Percentiles rank a stretch among this genome's conserved stretches.
Evolutionary conservation across 2,797 vertebrate species (phyloP).

Genomic region (Gobionotothen gibberifrons): DNA sequence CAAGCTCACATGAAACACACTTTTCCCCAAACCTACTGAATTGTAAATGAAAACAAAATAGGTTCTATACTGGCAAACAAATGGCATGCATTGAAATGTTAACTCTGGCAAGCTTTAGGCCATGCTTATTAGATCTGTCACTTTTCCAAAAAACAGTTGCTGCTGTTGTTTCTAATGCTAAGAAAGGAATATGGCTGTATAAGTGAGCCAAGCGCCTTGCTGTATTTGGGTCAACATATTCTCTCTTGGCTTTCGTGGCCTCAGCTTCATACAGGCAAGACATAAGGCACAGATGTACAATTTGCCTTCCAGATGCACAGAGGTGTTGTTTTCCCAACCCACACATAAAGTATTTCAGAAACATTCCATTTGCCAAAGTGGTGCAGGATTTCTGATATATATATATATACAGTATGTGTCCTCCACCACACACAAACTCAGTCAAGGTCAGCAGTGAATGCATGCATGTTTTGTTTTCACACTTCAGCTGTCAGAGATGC

Average conservation of each 20-base stretch:
- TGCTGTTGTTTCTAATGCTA: not conserved
- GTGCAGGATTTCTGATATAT: conserved; percentile 24
- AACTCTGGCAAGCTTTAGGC: conserved; percentile 47
- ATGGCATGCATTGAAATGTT: conserved; percentile 54
- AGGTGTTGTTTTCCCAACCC: not conserved
- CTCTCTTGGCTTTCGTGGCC: conserved; percentile 20
- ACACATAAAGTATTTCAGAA: conserved; percentile 7
- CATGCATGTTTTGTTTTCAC: not conserved
- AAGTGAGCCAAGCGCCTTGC: not conserved
- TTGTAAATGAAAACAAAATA: conserved; percentile 62
- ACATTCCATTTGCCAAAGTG: conserved; percentile 7
- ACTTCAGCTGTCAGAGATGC: not conserved
- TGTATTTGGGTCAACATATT: conserved; percentile 29
- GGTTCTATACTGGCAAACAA: conserved; percentile 32
- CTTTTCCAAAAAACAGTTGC: conserved; percentile 39
- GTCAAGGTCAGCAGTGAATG: conserved; percentile 34
- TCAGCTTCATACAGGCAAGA: conserved; percentile 2
- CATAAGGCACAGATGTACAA: conserved; percentile 12
- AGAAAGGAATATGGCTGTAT: not conserved
- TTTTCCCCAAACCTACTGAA: conserved; percentile 37
- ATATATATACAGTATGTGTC: not conserved
- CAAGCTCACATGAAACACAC: conserved; percentile 40
- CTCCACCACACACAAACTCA: conserved; percentile 5
- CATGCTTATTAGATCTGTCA: conserved; percentile 40
- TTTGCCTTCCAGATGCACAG: conserved; percentile 13